Evolutionary conservation across 2,113 vertebrate species (phyloP).

Genomic region (Leptobrachium ailaonicum): DNA sequence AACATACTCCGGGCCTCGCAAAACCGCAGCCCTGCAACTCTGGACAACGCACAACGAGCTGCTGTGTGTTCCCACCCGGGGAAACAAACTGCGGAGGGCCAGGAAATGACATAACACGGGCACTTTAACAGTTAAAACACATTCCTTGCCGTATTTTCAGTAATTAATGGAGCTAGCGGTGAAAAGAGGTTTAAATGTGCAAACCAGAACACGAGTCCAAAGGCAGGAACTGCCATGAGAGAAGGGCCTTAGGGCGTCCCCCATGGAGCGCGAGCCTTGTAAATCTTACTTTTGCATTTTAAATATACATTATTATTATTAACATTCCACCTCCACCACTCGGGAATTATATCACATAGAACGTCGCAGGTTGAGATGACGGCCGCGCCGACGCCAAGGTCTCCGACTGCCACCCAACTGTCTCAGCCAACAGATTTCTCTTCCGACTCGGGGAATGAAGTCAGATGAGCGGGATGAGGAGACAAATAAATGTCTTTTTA

Average conservation of each 20-base stretch:
- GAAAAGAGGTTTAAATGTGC: not conserved
- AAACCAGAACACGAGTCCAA: not conserved
- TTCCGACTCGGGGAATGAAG: not conserved
- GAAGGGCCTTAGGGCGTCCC: not conserved
- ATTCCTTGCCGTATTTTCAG: not conserved
- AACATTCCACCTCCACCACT: no score
- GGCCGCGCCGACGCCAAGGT: not conserved
- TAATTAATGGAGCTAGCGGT: not conserved
- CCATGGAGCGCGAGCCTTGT: no score
- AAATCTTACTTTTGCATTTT: no score
- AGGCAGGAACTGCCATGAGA: not conserved
- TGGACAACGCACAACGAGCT: conserved; percentile 7
- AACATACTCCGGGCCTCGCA: not conserved
- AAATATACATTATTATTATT: no score
- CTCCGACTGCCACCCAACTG: not conserved
- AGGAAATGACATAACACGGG: conserved; percentile 13
- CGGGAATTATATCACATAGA: no score
- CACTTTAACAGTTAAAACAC: not conserved
- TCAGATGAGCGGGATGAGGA: not conserved
- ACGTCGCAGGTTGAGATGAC: not conserved
- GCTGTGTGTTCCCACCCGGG: not conserved
- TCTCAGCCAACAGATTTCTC: not conserved
- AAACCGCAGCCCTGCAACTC: conserved; percentile 13
- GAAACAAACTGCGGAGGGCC: conserved; percentile 2
- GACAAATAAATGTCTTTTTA: not conserved